These are phyloP conservation scores for Xenopus laevis DNA, from an alignment of 2,113 vertebrate genomes.

Conservation along the genomic window DNA sequence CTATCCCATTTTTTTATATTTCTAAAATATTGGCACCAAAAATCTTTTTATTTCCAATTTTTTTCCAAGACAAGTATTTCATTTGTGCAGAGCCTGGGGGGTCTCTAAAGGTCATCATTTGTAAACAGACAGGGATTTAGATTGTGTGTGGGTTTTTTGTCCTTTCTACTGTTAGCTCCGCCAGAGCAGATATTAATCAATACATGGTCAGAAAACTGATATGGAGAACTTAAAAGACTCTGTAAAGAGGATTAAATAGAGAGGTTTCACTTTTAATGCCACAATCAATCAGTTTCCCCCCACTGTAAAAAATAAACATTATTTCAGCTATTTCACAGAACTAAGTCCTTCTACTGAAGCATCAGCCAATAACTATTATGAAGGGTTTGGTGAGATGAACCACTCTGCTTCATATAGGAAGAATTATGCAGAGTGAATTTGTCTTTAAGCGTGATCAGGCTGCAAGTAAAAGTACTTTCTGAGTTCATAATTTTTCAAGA, in stretches of 20 bases:
- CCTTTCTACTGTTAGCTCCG: not conserved
- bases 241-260: slow-evolving; percentile 1
- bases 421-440: slow-evolving; percentile 11
- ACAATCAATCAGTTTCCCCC: not conserved
- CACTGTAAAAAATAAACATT: not conserved
- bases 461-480: slow-evolving; percentile 18
- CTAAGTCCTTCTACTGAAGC: too few relatives aligned
- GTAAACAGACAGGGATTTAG: not conserved
- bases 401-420: slow-evolving; percentile 10
- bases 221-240: not conserved
- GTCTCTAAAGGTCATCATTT: slow-evolving; percentile 3
- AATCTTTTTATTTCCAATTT: too few relatives aligned
- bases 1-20: too few relatives aligned
- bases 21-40: not conserved
- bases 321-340: too few relatives aligned
- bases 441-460: slow-evolving; percentile 14
- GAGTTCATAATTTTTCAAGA: slow-evolving; percentile 35
- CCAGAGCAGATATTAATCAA: not conserved
- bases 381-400: too few relatives aligned
- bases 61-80: not conserved
- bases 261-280: not conserved
- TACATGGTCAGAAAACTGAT: not conserved
- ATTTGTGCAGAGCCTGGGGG: not conserved
- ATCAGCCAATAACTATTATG: too few relatives aligned
- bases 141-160: not conserved